phyloP scores from a whole-genome alignment of 1,140 invertebrate species.

The Leguminivora glycinivorella region DNA sequence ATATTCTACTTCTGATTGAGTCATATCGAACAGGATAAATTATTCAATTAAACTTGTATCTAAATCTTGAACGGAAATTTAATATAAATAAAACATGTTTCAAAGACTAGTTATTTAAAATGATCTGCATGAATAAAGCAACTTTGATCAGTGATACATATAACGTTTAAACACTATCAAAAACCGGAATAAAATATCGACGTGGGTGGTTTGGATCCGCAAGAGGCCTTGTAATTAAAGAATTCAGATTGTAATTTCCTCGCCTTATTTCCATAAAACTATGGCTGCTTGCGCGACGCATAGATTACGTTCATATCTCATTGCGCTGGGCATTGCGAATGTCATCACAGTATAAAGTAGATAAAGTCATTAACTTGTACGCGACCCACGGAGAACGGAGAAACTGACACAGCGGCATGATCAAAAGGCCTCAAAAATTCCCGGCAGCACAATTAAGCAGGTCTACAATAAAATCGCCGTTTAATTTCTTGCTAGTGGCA shows the following conservation, averaged over 20 bases:
- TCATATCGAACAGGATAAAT: slow-evolving; percentile 7
- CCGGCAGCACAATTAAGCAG: slow-evolving; percentile 53
- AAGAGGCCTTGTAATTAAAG: slow-evolving; percentile 44
- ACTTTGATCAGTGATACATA: slow-evolving; percentile 3
- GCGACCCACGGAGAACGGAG: not conserved
- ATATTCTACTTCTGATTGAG: slow-evolving; percentile 4
- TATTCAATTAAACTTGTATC: not conserved
- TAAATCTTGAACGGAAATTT: not conserved
- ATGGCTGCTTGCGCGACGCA: slow-evolving; percentile 48
- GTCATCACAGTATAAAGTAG: slow-evolving; percentile 37
- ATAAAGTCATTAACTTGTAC: slow-evolving; percentile 58
- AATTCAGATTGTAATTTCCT: slow-evolving; percentile 55
- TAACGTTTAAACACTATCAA: slow-evolving; percentile 12
- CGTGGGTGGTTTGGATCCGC: slow-evolving; percentile 48
- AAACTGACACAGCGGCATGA: slow-evolving; percentile 22
- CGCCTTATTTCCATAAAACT: slow-evolving; percentile 55
- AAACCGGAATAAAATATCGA: slow-evolving; percentile 32
- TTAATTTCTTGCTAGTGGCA: slow-evolving; percentile 63
- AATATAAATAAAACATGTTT: slow-evolving; percentile 2
- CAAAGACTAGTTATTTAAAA: not conserved
- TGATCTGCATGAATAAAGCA: not conserved
- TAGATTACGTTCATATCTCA: slow-evolving; percentile 58
- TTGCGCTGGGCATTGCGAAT: slow-evolving; percentile 37
- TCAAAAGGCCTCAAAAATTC: slow-evolving; percentile 61
- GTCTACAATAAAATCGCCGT: slow-evolving; percentile 63